These are phyloP conservation scores for Nycticryphes semicollaris DNA, from an alignment of 2,113 vertebrate genomes.

Conservation along the genomic window DNA sequence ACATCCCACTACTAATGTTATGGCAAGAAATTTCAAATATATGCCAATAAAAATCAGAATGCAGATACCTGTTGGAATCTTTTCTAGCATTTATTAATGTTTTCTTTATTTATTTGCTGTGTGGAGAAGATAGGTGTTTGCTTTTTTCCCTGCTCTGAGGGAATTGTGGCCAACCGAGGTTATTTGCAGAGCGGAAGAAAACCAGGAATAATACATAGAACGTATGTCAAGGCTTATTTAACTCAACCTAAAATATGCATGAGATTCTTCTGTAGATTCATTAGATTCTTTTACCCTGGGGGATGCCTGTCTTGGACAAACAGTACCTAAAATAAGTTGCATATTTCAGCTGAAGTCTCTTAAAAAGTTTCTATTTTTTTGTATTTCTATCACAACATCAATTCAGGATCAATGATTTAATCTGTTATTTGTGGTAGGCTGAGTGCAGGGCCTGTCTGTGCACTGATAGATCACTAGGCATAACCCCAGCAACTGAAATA, in stretches of 20 bases:
- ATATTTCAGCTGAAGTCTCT: not conserved
- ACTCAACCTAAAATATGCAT: not conserved
- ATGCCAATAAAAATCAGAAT: not conserved
- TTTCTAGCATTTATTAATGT: not conserved
- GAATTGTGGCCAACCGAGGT: not conserved
- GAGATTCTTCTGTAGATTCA: constrained; percentile 19
- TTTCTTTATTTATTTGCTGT: not conserved
- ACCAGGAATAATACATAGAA: not conserved
- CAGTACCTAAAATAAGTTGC: not conserved
- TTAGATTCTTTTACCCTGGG: not conserved
- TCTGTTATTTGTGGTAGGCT: not conserved
- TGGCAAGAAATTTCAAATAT: not conserved
- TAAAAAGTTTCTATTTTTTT: not conserved
- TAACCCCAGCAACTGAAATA: not conserved
- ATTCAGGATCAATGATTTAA: not conserved
- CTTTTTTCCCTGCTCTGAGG: not conserved
- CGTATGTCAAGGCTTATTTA: not conserved
- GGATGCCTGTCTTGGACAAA: not conserved
- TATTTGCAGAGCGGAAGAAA: constrained; percentile 23
- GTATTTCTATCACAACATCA: not conserved
- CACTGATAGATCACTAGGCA: not conserved
- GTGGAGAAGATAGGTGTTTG: not conserved
- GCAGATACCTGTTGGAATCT: not conserved
- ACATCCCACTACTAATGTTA: not conserved
- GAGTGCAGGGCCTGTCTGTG: not conserved